phyloP scores from a whole-genome alignment of 2,113 vertebrate species.

The Psittacus erithacus region DNA sequence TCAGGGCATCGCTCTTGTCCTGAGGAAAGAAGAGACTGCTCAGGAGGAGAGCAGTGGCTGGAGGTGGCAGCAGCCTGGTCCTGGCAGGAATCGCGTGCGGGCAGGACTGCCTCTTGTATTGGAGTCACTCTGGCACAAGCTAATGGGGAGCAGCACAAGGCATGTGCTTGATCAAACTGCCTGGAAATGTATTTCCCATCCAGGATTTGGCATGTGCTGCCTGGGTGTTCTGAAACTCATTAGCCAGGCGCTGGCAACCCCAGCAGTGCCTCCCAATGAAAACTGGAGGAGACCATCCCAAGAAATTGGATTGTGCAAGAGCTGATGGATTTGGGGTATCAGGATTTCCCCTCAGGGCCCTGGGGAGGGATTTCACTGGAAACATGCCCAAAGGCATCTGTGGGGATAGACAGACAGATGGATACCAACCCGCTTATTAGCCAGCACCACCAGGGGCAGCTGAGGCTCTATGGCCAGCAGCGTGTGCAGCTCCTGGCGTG shows the following conservation, averaged over 20 bases:
- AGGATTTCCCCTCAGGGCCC: background rate
- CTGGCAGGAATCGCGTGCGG: rapidly evolving
- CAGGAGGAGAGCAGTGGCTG: background rate
- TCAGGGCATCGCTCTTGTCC: conserved; percentile 81
- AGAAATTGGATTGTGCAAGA: background rate
- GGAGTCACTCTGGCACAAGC: background rate
- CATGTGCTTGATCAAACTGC: background rate
- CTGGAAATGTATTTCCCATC: background rate
- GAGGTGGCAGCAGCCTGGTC: background rate
- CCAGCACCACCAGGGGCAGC: conserved; percentile 86
- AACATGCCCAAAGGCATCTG: background rate
- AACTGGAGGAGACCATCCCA: background rate
- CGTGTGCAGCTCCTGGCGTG: conserved; percentile 84
- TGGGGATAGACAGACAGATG: rapidly evolving
- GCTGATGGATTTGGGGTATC: background rate
- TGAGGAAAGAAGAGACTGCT: background rate
- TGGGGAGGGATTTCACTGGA: background rate
- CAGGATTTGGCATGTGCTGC: background rate
- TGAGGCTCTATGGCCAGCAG: conserved; percentile 78
- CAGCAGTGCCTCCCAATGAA: rapidly evolving
- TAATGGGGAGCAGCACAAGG: background rate
- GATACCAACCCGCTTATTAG: conserved; percentile 89
- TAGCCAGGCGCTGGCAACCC: background rate
- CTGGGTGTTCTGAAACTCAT: background rate
- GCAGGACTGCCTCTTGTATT: background rate